phyloP scores from a whole-genome alignment of 53 echinoderm and acorn worm species.

The Echinometra lucunter region DNA sequence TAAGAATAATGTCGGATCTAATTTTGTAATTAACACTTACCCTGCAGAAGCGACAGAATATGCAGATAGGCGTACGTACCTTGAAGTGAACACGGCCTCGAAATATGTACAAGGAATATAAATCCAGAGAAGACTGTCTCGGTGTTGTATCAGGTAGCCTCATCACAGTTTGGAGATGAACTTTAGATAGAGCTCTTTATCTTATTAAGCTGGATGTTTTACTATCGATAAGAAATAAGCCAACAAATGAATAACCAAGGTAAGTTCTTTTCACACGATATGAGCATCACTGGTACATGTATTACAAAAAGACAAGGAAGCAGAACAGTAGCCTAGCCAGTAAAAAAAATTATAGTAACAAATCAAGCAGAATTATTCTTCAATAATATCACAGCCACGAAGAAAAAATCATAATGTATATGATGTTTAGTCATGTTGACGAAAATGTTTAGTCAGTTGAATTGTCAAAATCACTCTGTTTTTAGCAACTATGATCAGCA shows the following conservation, averaged over 20 bases:
- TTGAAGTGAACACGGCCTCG: not conserved
- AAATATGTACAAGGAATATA: not conserved
- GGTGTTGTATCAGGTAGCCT: not conserved
- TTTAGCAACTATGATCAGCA: not conserved
- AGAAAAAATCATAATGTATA: too few relatives aligned
- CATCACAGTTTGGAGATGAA: not conserved
- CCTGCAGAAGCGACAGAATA: too few relatives aligned
- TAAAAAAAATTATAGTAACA: not conserved
- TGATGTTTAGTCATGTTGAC: too few relatives aligned
- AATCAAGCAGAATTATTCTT: not conserved
- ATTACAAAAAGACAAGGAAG: not conserved
- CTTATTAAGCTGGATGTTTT: constrained; percentile 9
- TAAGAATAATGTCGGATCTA: too few relatives aligned
- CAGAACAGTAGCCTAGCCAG: not conserved
- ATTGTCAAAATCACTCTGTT: not conserved
- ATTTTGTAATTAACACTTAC: too few relatives aligned
- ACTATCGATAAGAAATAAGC: not conserved
- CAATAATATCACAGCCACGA: too few relatives aligned
- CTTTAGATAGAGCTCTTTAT: not conserved
- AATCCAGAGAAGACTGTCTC: not conserved
- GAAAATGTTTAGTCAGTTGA: not conserved
- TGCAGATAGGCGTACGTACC: too few relatives aligned
- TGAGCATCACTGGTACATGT: not conserved
- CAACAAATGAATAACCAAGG: not conserved
- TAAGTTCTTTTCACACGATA: not conserved